Conservation (phyloP, 2,888 invertebrate genomes). For the Acanthosoma haemorrhoidale region DNA sequence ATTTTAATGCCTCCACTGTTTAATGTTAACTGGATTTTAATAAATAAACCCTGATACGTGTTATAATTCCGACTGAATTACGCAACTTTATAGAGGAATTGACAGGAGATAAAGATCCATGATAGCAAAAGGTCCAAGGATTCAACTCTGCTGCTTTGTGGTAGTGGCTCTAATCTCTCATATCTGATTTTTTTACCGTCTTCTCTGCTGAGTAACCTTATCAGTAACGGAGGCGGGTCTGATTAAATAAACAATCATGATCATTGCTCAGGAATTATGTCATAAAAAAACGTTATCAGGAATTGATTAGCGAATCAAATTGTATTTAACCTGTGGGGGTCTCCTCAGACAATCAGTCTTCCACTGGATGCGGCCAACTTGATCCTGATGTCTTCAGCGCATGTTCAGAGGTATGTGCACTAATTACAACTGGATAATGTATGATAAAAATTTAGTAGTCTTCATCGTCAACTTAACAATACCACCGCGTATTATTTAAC, state of each 20-base stretch:
- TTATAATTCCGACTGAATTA: too few species aligned
- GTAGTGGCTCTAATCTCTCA: not conserved
- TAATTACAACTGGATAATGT: too few species aligned
- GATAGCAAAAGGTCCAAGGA: not conserved
- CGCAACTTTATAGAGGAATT: too few species aligned
- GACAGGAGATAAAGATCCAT: not conserved
- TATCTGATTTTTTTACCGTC: not conserved
- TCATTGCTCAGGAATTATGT: not conserved
- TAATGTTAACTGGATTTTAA: too few species aligned
- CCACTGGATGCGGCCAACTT: not conserved
- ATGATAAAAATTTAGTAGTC: too few species aligned
- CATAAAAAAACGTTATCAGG: not conserved
- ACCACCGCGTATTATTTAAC: too few species aligned
- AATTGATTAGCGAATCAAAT: not conserved
- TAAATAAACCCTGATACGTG: too few species aligned
- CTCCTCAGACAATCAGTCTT: not conserved
- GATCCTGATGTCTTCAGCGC: slow-evolving; percentile 2
- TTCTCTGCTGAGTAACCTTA: not conserved
- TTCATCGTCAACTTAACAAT: too few species aligned
- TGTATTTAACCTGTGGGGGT: not conserved
- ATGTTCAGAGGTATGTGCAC: not conserved
- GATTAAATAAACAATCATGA: not conserved
- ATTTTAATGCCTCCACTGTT: too few species aligned
- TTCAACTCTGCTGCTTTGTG: too few species aligned
- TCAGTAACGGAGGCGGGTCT: not conserved